These are phyloP conservation scores for Ceyx cyanopectus DNA, from an alignment of 2,113 vertebrate genomes.

Conservation along the genomic window DNA sequence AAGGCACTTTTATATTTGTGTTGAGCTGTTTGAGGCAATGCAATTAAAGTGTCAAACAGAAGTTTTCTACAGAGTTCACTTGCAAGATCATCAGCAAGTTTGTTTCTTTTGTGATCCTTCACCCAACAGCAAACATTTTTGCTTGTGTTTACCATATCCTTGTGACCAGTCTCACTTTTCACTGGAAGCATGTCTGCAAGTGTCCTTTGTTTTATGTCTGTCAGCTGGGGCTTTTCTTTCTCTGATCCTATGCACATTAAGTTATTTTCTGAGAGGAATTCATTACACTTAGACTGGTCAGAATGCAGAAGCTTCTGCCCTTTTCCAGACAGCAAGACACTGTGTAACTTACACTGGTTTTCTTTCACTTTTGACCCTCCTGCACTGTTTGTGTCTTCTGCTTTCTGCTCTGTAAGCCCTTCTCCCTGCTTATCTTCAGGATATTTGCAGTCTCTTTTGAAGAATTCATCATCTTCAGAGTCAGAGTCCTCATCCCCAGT, in stretches of 20 bases:
- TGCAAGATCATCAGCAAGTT: conserved; percentile 26
- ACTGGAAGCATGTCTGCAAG: not conserved
- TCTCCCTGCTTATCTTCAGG: not conserved
- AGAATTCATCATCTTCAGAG: not conserved
- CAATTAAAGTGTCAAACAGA: conserved; percentile 47
- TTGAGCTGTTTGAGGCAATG: conserved; percentile 6
- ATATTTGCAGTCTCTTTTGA: not conserved
- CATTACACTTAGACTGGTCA: not conserved
- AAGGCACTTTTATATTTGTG: conserved; percentile 27
- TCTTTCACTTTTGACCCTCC: not conserved
- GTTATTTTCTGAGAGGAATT: not conserved
- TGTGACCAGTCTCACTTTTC: not conserved
- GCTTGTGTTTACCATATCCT: not conserved
- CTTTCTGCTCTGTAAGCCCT: not conserved
- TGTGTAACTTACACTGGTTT: not conserved
- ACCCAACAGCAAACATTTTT: not conserved
- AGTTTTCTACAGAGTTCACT: conserved; percentile 39
- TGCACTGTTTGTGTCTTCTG: not conserved
- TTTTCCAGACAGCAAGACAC: not conserved
- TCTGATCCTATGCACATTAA: not conserved
- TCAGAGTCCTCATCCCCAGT: not conserved
- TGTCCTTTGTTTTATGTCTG: not conserved
- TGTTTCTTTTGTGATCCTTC: not conserved
- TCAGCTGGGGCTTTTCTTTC: not conserved
- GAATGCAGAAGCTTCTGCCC: not conserved